Conservation (phyloP, 1,140 invertebrate genomes). For the Chrysopa pallens region DNA sequence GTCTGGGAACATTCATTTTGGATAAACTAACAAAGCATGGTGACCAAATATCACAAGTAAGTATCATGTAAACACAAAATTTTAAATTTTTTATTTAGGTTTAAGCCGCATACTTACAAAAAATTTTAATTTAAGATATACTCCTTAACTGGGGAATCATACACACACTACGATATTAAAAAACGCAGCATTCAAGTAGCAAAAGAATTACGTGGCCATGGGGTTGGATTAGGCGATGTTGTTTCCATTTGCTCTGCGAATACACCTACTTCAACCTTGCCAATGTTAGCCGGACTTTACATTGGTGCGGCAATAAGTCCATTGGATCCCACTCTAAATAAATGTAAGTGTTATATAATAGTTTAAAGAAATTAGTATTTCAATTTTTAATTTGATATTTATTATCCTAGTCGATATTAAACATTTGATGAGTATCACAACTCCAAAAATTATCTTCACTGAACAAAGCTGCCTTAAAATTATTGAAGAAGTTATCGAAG, state of each 20-base stretch:
- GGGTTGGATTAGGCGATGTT: slow-evolving; percentile 1
- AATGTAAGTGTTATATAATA: neutral
- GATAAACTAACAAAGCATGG: too few species aligned
- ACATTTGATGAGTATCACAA: neutral
- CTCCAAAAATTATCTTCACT: slow-evolving; percentile 3
- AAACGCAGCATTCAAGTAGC: slow-evolving; percentile 1
- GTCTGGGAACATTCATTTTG: too few species aligned
- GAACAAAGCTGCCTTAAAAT: neutral
- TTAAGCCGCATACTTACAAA: too few species aligned
- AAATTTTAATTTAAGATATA: too few species aligned
- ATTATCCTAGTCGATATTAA: neutral
- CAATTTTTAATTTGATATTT: neutral
- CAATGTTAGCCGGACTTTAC: neutral
- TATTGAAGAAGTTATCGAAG: neutral
- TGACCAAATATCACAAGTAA: too few species aligned
- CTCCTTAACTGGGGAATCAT: slow-evolving; percentile 2
- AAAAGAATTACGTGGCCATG: neutral
- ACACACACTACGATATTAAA: slow-evolving; percentile 1
- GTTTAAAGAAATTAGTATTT: too few species aligned
- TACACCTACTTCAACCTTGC: neutral
- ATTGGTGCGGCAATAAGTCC: neutral
- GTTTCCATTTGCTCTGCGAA: slow-evolving; percentile 1
- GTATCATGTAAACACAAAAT: too few species aligned
- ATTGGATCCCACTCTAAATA: slow-evolving; percentile 1
- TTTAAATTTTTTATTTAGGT: too few species aligned